Conservation (phyloP, 2,888 invertebrate species). For the Lymantria dispar region DNA sequence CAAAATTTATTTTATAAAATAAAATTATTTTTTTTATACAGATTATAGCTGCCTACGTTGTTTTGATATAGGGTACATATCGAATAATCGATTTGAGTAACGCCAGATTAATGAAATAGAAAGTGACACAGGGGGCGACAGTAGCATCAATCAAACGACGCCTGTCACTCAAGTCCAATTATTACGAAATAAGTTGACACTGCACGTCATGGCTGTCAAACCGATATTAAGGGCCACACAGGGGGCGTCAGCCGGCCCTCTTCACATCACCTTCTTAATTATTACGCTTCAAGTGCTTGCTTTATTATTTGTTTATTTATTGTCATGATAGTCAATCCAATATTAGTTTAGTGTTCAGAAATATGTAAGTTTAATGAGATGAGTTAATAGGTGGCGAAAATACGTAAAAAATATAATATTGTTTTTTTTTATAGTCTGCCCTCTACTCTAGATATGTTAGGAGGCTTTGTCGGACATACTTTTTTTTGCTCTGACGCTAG, state of each 20-base stretch:
- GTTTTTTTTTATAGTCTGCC: too few species aligned
- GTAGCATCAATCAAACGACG: conserved; percentile 47
- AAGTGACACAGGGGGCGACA: conserved; percentile 19
- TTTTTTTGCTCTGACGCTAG: too few species aligned
- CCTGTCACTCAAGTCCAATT: conserved; percentile 53
- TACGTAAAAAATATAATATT: too few species aligned
- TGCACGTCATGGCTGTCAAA: conserved; percentile 57
- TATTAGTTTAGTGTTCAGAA: too few species aligned
- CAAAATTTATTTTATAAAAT: too few species aligned
- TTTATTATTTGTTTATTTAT: conserved; percentile 4
- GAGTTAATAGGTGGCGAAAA: too few species aligned
- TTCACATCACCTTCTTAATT: conserved; percentile 35
- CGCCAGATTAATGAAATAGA: neutral
- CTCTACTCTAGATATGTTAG: too few species aligned
- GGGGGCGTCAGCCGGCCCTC: conserved; percentile 37
- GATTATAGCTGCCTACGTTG: too few species aligned
- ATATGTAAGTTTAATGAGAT: too few species aligned
- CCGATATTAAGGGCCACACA: conserved; percentile 63
- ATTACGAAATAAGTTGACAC: conserved; percentile 56
- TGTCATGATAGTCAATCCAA: too few species aligned
- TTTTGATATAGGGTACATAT: neutral
- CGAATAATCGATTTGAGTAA: neutral
- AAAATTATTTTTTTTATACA: too few species aligned
- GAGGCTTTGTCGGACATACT: too few species aligned
- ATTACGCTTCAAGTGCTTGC: conserved; percentile 33